Evolutionary conservation across 2,113 vertebrate species (phyloP).

Genomic region (Anser brachyrhynchus): DNA sequence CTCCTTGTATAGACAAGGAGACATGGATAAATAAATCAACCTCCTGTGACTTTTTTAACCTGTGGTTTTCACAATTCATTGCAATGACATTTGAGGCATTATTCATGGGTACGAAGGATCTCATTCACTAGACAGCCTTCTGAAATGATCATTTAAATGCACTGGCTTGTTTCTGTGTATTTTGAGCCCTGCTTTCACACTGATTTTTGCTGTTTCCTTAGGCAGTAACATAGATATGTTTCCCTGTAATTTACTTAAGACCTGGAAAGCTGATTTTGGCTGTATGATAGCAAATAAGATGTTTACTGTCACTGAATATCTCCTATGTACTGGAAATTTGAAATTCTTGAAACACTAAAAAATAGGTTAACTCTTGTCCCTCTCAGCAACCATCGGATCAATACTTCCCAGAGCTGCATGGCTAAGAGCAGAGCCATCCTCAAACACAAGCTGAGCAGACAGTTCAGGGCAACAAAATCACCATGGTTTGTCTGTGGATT

Average conservation of each 20-base stretch:
- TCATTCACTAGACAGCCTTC: neutral
- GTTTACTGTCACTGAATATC: neutral
- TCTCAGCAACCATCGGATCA: neutral
- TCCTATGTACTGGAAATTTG: neutral
- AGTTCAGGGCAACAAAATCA: neutral
- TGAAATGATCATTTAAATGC: neutral
- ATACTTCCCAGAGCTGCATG: neutral
- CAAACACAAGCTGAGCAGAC: neutral
- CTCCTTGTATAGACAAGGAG: neutral
- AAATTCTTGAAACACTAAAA: neutral
- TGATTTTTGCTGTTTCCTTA: neutral
- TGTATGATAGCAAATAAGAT: neutral
- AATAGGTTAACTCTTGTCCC: neutral
- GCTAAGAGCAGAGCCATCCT: neutral
- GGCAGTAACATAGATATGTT: neutral
- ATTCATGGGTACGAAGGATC: neutral
- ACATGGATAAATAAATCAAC: neutral
- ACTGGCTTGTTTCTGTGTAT: neutral
- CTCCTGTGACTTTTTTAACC: neutral
- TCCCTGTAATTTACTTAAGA: slow-evolving; percentile 16
- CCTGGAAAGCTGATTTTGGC: neutral
- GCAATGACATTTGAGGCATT: neutral
- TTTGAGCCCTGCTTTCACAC: slow-evolving; percentile 10
- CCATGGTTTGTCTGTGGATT: neutral
- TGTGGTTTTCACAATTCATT: neutral